Base-by-base conservation (phyloP, 2,113 vertebrate genomes). In the Clarias macrocephalus region DNA sequence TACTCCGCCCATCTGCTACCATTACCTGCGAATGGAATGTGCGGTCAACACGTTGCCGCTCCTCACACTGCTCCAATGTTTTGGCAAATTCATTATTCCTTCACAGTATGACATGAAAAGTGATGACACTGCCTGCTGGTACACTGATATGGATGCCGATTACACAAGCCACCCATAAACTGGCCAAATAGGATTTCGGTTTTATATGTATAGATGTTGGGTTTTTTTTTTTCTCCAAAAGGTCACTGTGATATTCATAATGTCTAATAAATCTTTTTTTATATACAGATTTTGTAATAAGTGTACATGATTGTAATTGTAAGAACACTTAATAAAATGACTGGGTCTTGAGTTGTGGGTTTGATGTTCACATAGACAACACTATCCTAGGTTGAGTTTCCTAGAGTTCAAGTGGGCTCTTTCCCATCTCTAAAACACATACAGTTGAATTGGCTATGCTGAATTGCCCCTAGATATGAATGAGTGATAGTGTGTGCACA, bases 181-280 rank as follows among this genome's bases (percentile, higher is more conserved):
- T 48, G 48, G 48, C 48, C 48, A 48, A 48, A 48, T 5, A 7
- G 42, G 42, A 48, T 8, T 48, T 48, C 7, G 54, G 4, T 54
- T 54, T 54, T 28, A 82, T 59, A 59, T 48, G 48, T 48, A 48
- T 73, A 37, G 6, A 72, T 72, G 33, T 73, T n/a, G 3, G 33
- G 2, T 82, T 76, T 63, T 62, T 62, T 11, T 77, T 30, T 6
- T 60, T 4, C 8, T 10, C 3, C 11, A 15, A 84, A 84, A 73
- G 66, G 10, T 73, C 15, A 59, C 66, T 65, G 81, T 84, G 52
- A 56, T 30, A 57, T 70, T 33, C 54, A 84, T 75, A 30, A 75
- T 33, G 33, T 18, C 19, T 30, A 54, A 72, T 73, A 59, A 73
- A 73, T 33, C 8, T n/a, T 73, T 73, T 48, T n/a, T n/a, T 37